Conservation (phyloP, 2,797 vertebrate species). For the Sitta carolinensis region DNA sequence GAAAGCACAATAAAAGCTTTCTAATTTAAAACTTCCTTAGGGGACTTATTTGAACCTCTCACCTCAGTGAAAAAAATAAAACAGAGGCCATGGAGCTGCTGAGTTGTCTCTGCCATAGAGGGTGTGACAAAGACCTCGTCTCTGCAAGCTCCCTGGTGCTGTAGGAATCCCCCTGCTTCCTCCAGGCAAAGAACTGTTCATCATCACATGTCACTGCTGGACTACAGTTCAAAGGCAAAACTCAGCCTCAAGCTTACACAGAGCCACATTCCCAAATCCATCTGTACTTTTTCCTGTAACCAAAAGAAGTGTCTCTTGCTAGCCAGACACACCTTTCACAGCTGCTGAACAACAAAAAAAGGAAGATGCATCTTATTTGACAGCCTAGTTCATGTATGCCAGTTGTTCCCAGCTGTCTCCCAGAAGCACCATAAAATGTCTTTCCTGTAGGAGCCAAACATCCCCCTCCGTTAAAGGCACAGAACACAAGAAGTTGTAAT, state of each 20-base stretch:
- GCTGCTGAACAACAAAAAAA: background rate
- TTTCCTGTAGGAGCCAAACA: background rate
- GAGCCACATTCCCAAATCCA: background rate
- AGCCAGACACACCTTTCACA: background rate
- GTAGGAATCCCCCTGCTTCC: background rate
- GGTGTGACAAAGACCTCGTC: background rate
- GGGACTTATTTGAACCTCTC: rapidly evolving
- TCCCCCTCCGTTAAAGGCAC: background rate
- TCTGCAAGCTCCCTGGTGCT: background rate
- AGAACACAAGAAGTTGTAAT: background rate
- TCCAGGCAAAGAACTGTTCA: background rate
- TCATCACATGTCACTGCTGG: background rate
- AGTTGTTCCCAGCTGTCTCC: background rate
- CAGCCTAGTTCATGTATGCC: background rate
- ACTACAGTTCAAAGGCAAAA: background rate
- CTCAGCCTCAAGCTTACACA: background rate
- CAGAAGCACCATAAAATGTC: background rate
- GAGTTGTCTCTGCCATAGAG: background rate
- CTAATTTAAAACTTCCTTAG: background rate
- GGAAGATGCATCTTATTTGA: background rate
- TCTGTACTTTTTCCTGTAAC: background rate
- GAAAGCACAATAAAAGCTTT: background rate
- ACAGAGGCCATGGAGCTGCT: background rate
- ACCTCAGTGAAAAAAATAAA: background rate
- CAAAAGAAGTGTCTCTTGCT: background rate